Evolutionary conservation across 2,797 vertebrate species (phyloP).

Genomic region (Cynodonichthys magdalenae): DNA sequence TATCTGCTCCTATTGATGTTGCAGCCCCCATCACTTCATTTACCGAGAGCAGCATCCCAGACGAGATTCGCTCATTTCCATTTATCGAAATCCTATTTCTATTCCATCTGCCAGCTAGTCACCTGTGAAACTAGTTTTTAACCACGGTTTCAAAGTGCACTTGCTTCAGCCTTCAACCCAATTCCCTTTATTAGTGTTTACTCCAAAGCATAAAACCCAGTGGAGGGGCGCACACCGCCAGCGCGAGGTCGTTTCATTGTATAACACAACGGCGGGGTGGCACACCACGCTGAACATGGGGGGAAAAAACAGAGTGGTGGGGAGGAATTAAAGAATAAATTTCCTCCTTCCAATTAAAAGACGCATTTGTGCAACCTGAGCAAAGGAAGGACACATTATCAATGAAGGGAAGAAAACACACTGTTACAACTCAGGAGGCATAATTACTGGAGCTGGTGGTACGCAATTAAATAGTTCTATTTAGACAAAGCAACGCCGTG

Average conservation of each 20-base stretch:
- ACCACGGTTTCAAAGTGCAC: constrained; percentile 66
- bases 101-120: constrained; percentile 79
- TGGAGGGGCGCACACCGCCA: constrained; percentile 62
- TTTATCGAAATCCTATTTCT: constrained; percentile 81
- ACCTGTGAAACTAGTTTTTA: constrained; percentile 84
- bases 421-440: constrained; percentile 74
- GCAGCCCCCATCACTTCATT: constrained; percentile 69
- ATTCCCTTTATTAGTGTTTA: constrained; percentile 77
- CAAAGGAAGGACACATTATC: constrained; percentile 63
- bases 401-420: constrained; percentile 68
- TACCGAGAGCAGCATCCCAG: constrained; percentile 51
- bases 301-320: constrained; percentile 47
- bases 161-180: constrained; percentile 51
- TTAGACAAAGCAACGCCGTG: constrained; percentile 52
- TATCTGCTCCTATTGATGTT: constrained; percentile 41
- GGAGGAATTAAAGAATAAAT: constrained; percentile 74
- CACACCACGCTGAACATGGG: constrained; percentile 48
- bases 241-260: constrained; percentile 71
- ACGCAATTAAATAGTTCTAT: constrained; percentile 70
- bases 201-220: constrained; percentile 71
- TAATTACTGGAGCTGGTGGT: constrained; percentile 65
- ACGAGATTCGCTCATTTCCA: constrained; percentile 68
- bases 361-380: constrained; percentile 64
- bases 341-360: constrained; percentile 75
- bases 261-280: constrained; percentile 72